Evolutionary conservation across 2,797 vertebrate genomes (phyloP), one percentile per base, ranked within the genome.

Genomic region (Enoplosus armatus): DNA sequence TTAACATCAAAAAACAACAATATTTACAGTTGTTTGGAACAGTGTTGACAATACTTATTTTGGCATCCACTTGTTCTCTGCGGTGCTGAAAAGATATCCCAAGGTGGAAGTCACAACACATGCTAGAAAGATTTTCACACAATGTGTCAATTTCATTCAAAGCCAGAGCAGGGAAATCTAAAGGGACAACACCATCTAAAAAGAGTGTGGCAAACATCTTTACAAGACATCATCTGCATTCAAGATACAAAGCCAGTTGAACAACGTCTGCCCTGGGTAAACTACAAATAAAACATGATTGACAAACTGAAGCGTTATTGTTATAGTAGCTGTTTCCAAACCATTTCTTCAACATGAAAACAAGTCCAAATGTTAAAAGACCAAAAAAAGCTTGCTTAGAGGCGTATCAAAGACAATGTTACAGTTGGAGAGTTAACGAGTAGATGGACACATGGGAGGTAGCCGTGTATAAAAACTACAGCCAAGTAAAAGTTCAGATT

Each of bases 81-180:
- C 35, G 5, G 54, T 6, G 37, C 69, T 67, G 47, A 63, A 60
- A 62, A 68, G 9, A 24, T 31, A 69, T 75, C 54, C 72, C 39
- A 68, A 31, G 51, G 39, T 69, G 66, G 45, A 56, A 60, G 62
- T 29, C 56, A n/a, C 50, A 63, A 68, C n/a, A 68, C 27, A 72
- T 35, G 47, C 67, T 29, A 8, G 24, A 68, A 15, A 77, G 63
- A 70, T 59, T 65, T 64, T 66, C 76, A 66, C 43, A 60, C 37
- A 59, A 51, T 47, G 24, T 60, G 55, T 77, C 77, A 77, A 59
- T 77, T 83, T 80, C 20, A 67, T 37, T 63, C 56, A 54, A 71
- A 72, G 31, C 5, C 10, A 78, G 22, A 55, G 14, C 18, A 10
- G 5, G 10, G 10, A 74, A 77, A 77, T 73, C 64, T 48, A 51